These are phyloP conservation scores for Aythya baeri DNA, from an alignment of 2,113 vertebrate species.

Conservation along the genomic window DNA sequence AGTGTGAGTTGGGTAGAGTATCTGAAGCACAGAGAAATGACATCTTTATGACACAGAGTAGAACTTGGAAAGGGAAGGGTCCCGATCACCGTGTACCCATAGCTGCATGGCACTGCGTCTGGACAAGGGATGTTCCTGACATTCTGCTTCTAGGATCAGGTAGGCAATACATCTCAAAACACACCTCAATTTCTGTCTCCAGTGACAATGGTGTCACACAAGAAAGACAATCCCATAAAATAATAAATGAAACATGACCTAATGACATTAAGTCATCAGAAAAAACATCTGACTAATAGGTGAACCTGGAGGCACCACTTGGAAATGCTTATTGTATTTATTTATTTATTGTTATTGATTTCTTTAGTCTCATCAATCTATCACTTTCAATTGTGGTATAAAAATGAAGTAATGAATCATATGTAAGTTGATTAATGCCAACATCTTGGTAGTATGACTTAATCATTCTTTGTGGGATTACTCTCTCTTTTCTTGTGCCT, in stretches of 20 bases:
- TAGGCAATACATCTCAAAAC: not conserved
- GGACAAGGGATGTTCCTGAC: not conserved
- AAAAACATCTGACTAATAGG: not conserved
- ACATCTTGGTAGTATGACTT: not conserved
- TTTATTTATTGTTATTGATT: not conserved
- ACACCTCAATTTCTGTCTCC: not conserved
- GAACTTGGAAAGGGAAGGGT: not conserved
- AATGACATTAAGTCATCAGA: not conserved
- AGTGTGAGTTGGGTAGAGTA: not conserved
- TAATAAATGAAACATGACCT: not conserved
- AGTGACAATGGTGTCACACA: no score
- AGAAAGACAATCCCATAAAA: not conserved
- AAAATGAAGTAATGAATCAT: not conserved
- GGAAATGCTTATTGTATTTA: not conserved
- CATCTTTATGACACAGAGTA: not conserved
- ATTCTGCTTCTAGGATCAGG: not conserved
- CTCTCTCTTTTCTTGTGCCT: not conserved
- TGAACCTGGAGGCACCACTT: not conserved
- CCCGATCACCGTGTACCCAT: rapidly evolving
- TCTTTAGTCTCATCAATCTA: not conserved
- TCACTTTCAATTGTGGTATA: not conserved
- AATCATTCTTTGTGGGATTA: not conserved
- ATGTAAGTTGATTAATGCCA: not conserved
- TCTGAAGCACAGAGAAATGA: not conserved
- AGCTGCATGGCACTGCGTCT: rapidly evolving